phyloP scores from a whole-genome alignment of 37 sponge, comb jelly and placozoan species.

The Aplysina aerophoba region DNA sequence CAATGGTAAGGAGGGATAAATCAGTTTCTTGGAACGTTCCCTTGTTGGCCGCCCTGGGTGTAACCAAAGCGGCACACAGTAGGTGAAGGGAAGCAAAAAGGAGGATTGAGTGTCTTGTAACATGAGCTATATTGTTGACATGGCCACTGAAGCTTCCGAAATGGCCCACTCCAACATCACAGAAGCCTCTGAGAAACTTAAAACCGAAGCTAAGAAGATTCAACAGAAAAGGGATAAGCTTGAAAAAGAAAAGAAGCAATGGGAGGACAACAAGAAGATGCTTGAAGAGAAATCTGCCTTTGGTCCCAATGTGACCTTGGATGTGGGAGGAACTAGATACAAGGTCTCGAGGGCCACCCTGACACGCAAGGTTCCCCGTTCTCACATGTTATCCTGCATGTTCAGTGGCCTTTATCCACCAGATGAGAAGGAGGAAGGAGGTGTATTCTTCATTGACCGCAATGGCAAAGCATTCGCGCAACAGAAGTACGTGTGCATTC shows the following conservation, averaged over 20 bases:
- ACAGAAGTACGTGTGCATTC: no score
- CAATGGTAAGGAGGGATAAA: no score
- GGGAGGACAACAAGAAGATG: slow-evolving; percentile 24
- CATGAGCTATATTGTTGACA: slow-evolving; percentile 21
- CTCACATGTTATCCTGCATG: slow-evolving; percentile 26
- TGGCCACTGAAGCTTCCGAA: not conserved
- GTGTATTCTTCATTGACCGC: slow-evolving; percentile 22
- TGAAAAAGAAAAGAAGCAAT: not conserved
- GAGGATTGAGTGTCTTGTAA: not conserved
- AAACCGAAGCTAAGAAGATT: not conserved
- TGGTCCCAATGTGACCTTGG: slow-evolving; percentile 30
- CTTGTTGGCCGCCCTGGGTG: no score
- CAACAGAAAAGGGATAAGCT: not conserved
- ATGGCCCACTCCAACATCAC: slow-evolving; percentile 22
- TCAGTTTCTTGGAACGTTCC: no score
- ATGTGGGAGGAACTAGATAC: slow-evolving; percentile 26
- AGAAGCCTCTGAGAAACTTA: slow-evolving; percentile 2
- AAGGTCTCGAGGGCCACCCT: slow-evolving; percentile 18
- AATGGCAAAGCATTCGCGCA: no score
- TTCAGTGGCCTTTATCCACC: slow-evolving; percentile 31
- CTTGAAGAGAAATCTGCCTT: slow-evolving; percentile 29
- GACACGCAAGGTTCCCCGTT: slow-evolving; percentile 12
- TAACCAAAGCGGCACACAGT: no score
- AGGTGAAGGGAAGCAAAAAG: no score
- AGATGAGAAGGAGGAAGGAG: slow-evolving; percentile 11